These are phyloP conservation scores for Enteromius mattozi DNA, from an alignment of 2,797 vertebrate species.

Conservation along the genomic window DNA sequence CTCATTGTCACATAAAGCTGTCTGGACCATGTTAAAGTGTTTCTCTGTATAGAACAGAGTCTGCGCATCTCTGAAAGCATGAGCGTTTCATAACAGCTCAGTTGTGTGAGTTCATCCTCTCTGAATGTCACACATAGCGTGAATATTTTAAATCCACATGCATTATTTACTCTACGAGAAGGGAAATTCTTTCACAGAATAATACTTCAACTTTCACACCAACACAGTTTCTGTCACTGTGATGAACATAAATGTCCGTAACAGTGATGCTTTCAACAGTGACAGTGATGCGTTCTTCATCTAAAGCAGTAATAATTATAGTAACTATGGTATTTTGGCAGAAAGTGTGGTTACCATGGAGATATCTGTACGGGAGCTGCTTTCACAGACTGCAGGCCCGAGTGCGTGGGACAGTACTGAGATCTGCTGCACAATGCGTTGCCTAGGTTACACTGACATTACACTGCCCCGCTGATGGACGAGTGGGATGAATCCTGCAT, in stretches of 20 bases:
- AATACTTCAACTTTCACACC: neutral
- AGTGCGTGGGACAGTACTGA: constrained; percentile 30
- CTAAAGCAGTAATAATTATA: neutral
- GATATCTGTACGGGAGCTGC: neutral
- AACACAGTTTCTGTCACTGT: neutral
- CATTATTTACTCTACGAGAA: constrained; percentile 35
- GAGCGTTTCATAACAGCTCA: neutral
- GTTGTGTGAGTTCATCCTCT: neutral
- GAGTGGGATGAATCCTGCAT: constrained; percentile 49
- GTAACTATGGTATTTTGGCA: constrained; percentile 8
- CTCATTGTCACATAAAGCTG: constrained; percentile 23
- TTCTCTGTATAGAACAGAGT: neutral
- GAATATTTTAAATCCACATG: constrained; percentile 36
- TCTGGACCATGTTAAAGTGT: constrained; percentile 1
- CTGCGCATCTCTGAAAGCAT: neutral
- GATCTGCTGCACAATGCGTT: constrained; percentile 36
- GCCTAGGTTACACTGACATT: constrained; percentile 45
- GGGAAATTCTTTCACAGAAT: neutral
- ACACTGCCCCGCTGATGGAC: constrained; percentile 25
- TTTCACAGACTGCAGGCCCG: neutral
- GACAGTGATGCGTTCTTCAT: neutral
- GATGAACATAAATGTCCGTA: neutral
- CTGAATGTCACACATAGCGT: neutral
- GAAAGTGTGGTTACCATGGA: constrained; percentile 7
- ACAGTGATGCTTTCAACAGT: neutral